Base-by-base conservation (phyloP, 2,888 invertebrate species). In the Amphipoea lucens region DNA sequence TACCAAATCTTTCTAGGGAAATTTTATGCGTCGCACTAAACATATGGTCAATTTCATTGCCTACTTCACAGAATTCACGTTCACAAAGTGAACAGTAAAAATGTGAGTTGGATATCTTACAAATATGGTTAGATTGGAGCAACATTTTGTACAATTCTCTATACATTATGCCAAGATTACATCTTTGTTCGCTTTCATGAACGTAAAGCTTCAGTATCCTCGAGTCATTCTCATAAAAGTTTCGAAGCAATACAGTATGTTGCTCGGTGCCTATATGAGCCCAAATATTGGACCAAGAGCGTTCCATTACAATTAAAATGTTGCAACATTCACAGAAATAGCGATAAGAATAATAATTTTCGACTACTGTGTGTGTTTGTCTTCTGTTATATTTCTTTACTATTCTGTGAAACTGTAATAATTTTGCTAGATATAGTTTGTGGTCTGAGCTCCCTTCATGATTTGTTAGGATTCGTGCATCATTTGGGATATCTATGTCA, bases 91-190 rank as follows among this genome's bases (percentile, higher is more conserved):
- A 4, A 42, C 66, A 66, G 42, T 14, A 23, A 66, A 23, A 66
- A 23, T 40, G 0, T 12, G 40, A 40, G 40, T 65, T 40, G 12
- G 40, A 1, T 23, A 40, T 12, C 23, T 40, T 23, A 40, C 6
- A 40, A 23, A 66, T 66, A 29, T 29, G 29, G 66, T 66, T 42
- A 42, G 7, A 4, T 23, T 42, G 7, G 14, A 66, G 40, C 23
- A 42, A 23, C 12, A 14, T 42, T 66, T 23, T 66, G 40, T 66
- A 66, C 12, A 40, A 36, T 11, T 65, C 40, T 66, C 14, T 66
- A 66, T 0, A 23, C 12, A 62, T 62, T 7, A 29, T 17, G 17
- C 7, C 17, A 1, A 0, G 1, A 2, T 3, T 0, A 42, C 23
- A 14, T 40, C 40, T 20, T 23, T 1, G 0, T 0, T 12, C 40